phyloP scores from a whole-genome alignment of 2,888 invertebrate species.

The Teleiodes luculella region DNA sequence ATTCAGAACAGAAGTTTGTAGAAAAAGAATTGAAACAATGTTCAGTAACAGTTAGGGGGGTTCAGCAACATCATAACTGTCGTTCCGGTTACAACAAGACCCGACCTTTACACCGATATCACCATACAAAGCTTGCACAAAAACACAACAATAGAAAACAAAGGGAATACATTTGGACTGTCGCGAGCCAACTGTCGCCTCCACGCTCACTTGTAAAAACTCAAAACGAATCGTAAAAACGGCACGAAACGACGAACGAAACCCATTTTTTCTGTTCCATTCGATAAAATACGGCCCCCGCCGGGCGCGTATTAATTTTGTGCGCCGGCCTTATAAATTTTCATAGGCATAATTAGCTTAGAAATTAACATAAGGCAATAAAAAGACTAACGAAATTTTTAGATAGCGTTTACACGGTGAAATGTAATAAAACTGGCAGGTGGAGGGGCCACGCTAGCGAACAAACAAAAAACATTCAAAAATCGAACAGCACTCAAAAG shows the following conservation, averaged over 20 bases:
- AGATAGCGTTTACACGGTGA: slow-evolving; percentile 65
- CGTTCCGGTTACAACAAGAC: slow-evolving; percentile 27
- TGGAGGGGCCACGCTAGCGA: slow-evolving; percentile 36
- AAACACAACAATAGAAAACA: slow-evolving; percentile 57
- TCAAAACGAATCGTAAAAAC: slow-evolving; percentile 66
- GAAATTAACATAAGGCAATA: slow-evolving; percentile 77
- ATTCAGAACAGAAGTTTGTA: not conserved
- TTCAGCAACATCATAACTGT: slow-evolving; percentile 29
- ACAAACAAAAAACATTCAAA: slow-evolving; percentile 30
- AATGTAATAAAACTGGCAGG: slow-evolving; percentile 66
- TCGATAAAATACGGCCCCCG: slow-evolving; percentile 64
- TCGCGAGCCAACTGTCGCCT: slow-evolving; percentile 65
- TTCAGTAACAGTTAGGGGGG: slow-evolving; percentile 15
- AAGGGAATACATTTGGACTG: slow-evolving; percentile 67
- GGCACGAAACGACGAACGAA: slow-evolving; percentile 50
- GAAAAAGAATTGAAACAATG: not conserved
- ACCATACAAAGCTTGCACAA: slow-evolving; percentile 50
- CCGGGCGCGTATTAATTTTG: slow-evolving; percentile 66
- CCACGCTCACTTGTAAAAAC: slow-evolving; percentile 52
- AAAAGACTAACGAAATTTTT: slow-evolving; percentile 75
- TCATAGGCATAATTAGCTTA: slow-evolving; percentile 76
- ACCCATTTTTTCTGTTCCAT: slow-evolving; percentile 44
- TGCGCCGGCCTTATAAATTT: slow-evolving; percentile 70
- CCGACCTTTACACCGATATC: slow-evolving; percentile 61
- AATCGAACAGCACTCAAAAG: slow-evolving; percentile 27